These are phyloP conservation scores for Phoxinus dragarum DNA, from an alignment of 2,797 vertebrate species.

Conservation along the genomic window DNA sequence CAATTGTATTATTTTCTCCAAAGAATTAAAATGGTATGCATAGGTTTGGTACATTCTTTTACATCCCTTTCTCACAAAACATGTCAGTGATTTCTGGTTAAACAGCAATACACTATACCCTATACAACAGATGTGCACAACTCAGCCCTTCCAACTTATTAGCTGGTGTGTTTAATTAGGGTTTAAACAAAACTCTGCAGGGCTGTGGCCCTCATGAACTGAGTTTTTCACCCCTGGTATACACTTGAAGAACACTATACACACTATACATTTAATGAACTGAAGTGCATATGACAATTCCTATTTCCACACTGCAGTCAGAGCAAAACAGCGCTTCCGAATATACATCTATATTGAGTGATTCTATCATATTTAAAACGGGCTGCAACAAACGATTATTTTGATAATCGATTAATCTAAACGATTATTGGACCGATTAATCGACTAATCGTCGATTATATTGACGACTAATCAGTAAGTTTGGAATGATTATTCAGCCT, in stretches of 20 bases:
- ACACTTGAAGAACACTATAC: neutral
- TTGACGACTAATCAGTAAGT: too few species aligned
- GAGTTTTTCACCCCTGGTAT: neutral
- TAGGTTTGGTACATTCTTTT: neutral
- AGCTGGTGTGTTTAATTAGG: neutral
- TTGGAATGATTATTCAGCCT: too few species aligned
- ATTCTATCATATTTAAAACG: neutral
- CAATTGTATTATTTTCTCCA: neutral
- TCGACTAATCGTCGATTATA: too few species aligned
- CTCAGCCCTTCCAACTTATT: neutral
- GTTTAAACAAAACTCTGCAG: neutral
- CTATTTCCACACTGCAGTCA: neutral
- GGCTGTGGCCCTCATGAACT: neutral
- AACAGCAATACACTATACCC: neutral
- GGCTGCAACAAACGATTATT: too few species aligned
- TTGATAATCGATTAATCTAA: too few species aligned
- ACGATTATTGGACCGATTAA: too few species aligned
- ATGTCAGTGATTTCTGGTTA: neutral
- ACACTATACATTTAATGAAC: neutral
- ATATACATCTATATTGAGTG: neutral
- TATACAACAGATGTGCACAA: neutral
- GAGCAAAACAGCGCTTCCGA: neutral
- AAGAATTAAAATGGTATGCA: neutral
- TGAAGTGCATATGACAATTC: neutral
- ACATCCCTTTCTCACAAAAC: neutral